Conservation (phyloP, 2,797 vertebrate species). For the Saguinus oedipus region DNA sequence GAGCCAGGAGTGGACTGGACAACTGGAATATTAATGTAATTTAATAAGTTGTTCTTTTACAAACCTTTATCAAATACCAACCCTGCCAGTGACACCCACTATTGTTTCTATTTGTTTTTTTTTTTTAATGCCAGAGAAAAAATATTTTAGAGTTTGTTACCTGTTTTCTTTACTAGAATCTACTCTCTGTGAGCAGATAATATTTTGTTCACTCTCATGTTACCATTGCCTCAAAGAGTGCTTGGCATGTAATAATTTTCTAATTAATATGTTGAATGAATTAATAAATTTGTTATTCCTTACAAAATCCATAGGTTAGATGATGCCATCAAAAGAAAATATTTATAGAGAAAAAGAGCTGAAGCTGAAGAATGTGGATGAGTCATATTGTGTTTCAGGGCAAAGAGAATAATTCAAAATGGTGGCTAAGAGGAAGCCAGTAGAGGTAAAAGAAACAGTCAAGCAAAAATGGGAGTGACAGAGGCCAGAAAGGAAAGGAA, state of each 20-base stretch:
- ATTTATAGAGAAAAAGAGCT: background rate
- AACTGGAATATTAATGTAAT: background rate
- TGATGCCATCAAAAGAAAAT: background rate
- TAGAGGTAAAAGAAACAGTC: background rate
- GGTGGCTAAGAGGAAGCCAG: background rate
- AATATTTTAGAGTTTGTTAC: background rate
- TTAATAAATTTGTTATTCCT: background rate
- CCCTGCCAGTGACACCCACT: background rate
- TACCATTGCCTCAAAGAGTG: background rate
- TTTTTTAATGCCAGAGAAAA: background rate
- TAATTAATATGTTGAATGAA: background rate
- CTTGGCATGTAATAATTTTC: background rate
- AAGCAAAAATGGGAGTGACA: background rate
- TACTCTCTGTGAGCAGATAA: background rate
- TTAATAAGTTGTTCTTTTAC: background rate
- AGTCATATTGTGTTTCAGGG: background rate
- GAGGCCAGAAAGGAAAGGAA: background rate
- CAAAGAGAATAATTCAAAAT: background rate
- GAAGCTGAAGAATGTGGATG: background rate
- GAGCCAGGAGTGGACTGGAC: background rate
- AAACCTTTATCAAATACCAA: background rate
- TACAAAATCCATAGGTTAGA: background rate
- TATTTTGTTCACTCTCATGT: background rate
- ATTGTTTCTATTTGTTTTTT: background rate
- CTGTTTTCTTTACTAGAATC: background rate